Evolutionary conservation across 2,888 invertebrate species (phyloP).

Genomic region (Chalcis sispes): DNA sequence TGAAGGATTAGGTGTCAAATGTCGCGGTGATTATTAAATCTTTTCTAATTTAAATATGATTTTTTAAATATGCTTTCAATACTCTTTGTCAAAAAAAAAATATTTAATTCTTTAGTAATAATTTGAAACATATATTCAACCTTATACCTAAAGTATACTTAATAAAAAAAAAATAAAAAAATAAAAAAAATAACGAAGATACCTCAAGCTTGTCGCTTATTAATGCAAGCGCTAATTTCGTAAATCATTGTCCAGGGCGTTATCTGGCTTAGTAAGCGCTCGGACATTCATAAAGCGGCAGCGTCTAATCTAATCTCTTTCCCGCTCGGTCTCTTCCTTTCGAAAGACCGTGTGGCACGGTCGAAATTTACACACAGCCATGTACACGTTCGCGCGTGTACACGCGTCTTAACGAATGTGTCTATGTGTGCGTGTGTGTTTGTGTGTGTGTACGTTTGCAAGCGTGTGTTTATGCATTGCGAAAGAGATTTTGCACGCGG

Average conservation of each 20-base stretch:
- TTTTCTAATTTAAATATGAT: too few species aligned
- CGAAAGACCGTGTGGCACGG: not conserved
- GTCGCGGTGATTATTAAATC: too few species aligned
- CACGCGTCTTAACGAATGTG: not conserved
- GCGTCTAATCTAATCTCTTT: constrained; percentile 13
- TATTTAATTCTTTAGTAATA: too few species aligned
- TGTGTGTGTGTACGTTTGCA: too few species aligned
- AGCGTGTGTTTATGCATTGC: not conserved
- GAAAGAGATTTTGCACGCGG: constrained; percentile 32
- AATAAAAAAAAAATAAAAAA: too few species aligned
- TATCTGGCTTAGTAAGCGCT: not conserved
- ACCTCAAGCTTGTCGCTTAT: not conserved
- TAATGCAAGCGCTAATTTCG: constrained; percentile 14
- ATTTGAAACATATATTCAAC: too few species aligned
- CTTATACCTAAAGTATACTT: too few species aligned
- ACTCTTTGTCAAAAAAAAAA: too few species aligned
- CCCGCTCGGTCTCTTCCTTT: constrained; percentile 12
- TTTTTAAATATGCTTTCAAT: too few species aligned
- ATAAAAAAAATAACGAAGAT: too few species aligned
- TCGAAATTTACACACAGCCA: constrained; percentile 25
- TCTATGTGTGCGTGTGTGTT: not conserved
- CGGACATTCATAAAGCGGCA: constrained; percentile 17
- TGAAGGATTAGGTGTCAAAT: too few species aligned
- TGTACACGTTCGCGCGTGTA: too few species aligned
- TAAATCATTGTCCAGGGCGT: constrained; percentile 25